These are phyloP conservation scores for Trididemnum nubilum DNA, from an alignment of 23 tunicate genomes.

Conservation along the genomic window DNA sequence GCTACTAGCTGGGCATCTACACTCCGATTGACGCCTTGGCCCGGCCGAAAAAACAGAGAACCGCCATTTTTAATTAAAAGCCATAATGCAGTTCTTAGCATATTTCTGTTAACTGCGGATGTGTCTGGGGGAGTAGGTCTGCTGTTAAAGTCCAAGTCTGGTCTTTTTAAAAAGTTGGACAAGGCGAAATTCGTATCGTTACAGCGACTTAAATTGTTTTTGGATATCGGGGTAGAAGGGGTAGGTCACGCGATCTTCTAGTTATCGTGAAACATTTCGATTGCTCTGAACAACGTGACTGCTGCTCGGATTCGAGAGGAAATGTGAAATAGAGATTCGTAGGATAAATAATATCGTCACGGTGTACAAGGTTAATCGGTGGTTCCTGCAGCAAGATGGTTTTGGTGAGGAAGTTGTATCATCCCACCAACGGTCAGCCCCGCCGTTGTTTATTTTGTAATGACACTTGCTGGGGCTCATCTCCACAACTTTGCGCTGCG, in stretches of 20 bases:
- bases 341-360: conserved; percentile 90
- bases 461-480: no score
- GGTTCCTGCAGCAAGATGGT: conserved; percentile 58
- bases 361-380: conserved; percentile 85
- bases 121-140: no score
- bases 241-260: conserved; percentile 31
- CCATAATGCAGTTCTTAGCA: not conserved
- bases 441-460: no score
- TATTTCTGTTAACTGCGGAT: not conserved
- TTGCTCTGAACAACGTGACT: conserved; percentile 66
- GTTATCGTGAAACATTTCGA: conserved; percentile 39
- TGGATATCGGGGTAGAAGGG: conserved; percentile 59
- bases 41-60: no score
- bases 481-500: no score
- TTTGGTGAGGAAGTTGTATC: no score
- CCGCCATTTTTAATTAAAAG: no score
- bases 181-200: conserved; percentile 10
- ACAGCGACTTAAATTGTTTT: conserved; percentile 34
- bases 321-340: conserved; percentile 75
- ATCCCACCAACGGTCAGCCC: no score
- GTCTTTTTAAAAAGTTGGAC: conserved; percentile 27
- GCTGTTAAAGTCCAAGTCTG: conserved; percentile 49
- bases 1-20: no score
- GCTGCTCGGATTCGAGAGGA: conserved; percentile 83
- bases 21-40: no score